A percentile compares a stretch with the other conserved stretches of the same genome.
These are phyloP conservation scores for Pavo muticus DNA, from an alignment of 2,113 vertebrate genomes.

Conservation along the genomic window DNA sequence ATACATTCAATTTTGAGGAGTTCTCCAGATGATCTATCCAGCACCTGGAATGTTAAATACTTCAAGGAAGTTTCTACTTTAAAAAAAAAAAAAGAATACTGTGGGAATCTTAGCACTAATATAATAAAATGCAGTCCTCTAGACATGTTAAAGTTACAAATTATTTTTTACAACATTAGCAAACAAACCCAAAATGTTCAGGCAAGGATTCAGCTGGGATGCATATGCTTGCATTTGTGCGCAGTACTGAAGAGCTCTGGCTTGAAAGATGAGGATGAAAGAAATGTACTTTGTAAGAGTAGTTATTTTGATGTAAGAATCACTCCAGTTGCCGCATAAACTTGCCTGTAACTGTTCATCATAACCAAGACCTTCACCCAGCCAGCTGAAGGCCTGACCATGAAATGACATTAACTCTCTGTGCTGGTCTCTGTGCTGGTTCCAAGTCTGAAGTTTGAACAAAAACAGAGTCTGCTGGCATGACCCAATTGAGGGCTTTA, in stretches of 20 bases:
- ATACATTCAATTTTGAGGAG: neutral
- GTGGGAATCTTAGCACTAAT: neutral
- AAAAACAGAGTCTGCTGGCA: neutral
- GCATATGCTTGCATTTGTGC: neutral
- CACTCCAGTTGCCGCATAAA: neutral
- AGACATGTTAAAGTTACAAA: neutral
- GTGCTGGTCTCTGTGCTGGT: neutral
- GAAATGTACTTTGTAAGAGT: neutral
- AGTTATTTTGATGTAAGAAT: neutral
- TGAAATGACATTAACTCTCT: neutral
- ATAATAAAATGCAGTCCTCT: neutral
- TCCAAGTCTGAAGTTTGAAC: neutral
- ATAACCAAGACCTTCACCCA: neutral
- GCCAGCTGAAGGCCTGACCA: neutral
- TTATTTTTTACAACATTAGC: neutral
- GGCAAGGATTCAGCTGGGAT: neutral
- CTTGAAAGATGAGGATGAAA: neutral
- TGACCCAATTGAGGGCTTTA: neutral
- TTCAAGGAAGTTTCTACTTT: neutral
- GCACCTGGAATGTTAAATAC: neutral
- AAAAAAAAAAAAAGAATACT: neutral
- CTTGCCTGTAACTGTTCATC: neutral
- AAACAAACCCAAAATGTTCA: neutral
- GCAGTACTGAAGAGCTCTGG: neutral
- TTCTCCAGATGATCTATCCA: neutral